Evolutionary conservation across 2,888 invertebrate species (phyloP).

Genomic region (Athalia circularis): DNA sequence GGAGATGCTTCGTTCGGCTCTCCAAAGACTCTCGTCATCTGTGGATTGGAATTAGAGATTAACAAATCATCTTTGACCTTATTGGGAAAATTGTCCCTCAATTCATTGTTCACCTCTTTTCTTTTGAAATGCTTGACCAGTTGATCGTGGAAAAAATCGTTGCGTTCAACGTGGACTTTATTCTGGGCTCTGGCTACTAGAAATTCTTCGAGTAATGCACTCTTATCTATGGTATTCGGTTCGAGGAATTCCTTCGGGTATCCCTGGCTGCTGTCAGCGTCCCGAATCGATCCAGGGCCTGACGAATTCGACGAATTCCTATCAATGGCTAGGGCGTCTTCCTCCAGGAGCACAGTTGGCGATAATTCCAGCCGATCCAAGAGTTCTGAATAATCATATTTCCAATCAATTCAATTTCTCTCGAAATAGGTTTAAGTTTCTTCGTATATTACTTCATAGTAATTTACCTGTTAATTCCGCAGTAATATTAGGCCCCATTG

Average conservation of each 20-base stretch:
- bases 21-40: slow-evolving; percentile 36
- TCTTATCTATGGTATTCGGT: slow-evolving; percentile 25
- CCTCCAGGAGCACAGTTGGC: slow-evolving; percentile 9
- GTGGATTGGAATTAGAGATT: not conserved
- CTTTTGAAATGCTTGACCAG: slow-evolving; percentile 37
- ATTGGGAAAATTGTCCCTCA: not conserved
- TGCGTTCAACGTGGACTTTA: slow-evolving; percentile 3
- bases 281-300: not conserved
- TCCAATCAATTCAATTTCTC: not conserved
- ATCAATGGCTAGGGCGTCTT: slow-evolving; percentile 20
- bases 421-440: not conserved
- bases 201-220: slow-evolving; percentile 24
- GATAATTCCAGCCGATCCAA: slow-evolving; percentile 25
- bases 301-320: slow-evolving; percentile 30
- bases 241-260: not conserved
- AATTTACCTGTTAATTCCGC: slow-evolving; percentile 29
- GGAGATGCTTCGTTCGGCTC: slow-evolving; percentile 16
- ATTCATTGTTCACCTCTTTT: slow-evolving; percentile 11
- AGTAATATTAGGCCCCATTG: not conserved
- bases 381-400: not conserved
- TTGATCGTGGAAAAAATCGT: slow-evolving; percentile 36
- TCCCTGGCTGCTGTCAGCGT: slow-evolving; percentile 11
- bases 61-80: not conserved
- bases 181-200: slow-evolving; percentile 1
- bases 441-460: not conserved